Evolutionary conservation across 2,888 invertebrate genomes (phyloP).

Genomic region (Nebria brevicollis): DNA sequence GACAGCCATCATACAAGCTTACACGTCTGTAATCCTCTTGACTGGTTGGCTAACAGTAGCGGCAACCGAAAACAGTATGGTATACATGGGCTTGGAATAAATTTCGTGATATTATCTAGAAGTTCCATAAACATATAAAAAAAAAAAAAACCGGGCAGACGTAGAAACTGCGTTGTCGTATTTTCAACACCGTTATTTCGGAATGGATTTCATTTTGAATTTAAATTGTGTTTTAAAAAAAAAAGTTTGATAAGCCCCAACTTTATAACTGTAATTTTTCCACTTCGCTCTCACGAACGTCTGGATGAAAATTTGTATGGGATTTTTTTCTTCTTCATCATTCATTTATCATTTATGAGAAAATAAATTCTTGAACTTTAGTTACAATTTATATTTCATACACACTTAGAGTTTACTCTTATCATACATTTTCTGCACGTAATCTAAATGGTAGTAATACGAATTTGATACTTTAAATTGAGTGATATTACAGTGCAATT

Average conservation of each 20-base stretch:
- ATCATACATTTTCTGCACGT: no score
- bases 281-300: not conserved
- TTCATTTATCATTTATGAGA: no score
- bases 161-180: not conserved
- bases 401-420: no score
- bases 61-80: no score
- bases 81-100: not conserved
- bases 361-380: no score
- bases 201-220: conserved; percentile 34
- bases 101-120: conserved; percentile 4
- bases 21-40: conserved; percentile 3
- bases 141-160: no score
- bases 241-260: conserved; percentile 24
- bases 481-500: no score
- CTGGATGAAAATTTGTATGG: no score
- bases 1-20: conserved; percentile 7
- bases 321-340: no score
- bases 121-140: not conserved
- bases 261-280: conserved; percentile 26
- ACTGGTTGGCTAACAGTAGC: not conserved
- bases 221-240: conserved; percentile 39
- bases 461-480: no score
- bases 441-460: no score
- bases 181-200: conserved; percentile 22
- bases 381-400: no score